A percentile compares a stretch with the other conserved stretches of the same genome.
Evolutionary conservation across 2,888 invertebrate species (phyloP).

Genomic region (Heliconius cydno): DNA sequence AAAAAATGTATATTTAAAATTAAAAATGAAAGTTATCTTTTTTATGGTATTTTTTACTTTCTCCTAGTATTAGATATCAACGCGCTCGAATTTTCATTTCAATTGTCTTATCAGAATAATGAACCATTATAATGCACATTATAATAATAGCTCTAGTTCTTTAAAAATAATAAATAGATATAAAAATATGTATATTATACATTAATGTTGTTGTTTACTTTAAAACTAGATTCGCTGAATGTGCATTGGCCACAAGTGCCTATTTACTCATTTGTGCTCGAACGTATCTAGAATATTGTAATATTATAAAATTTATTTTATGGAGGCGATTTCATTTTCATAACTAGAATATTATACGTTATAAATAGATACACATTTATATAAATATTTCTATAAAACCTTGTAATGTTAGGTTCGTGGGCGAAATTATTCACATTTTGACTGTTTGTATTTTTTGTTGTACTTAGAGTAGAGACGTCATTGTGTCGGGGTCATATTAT

Average conservation of each 20-base stretch:
- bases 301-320: conserved; percentile 1
- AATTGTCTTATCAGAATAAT: background rate
- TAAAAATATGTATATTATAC: conserved; percentile 2
- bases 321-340: conserved; percentile 2
- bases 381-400: background rate
- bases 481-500: background rate
- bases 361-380: background rate
- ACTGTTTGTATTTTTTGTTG: background rate
- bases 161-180: conserved; percentile 1
- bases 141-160: background rate
- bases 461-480: background rate
- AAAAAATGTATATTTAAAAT: background rate
- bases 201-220: conserved; percentile 21
- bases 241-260: conserved; percentile 1
- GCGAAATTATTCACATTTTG: conserved; percentile 3
- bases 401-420: background rate
- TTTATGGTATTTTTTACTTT: background rate
- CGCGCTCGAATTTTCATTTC: conserved; percentile 38
- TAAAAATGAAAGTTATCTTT: background rate
- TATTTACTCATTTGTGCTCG: conserved; percentile 4
- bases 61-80: conserved; percentile 41
- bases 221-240: conserved; percentile 26
- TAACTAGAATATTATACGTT: conserved; percentile 1
- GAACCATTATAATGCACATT: background rate
- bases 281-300: conserved; percentile 22